Evolutionary conservation across 2,113 vertebrate species (phyloP).

Genomic region (Ranitomeya imitator): DNA sequence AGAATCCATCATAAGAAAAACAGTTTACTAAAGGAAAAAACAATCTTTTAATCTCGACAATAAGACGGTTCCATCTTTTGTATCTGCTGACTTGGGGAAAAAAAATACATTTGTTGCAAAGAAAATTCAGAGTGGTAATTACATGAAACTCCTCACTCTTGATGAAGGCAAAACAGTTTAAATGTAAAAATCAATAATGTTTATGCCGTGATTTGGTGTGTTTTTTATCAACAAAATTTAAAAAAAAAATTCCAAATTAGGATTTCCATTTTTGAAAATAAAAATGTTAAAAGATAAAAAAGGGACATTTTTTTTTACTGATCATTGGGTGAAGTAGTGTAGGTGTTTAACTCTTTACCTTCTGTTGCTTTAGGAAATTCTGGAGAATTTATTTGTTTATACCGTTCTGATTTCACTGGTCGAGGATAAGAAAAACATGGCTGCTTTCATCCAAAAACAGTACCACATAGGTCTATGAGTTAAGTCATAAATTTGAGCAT

Average conservation of each 20-base stretch:
- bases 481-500: not conserved
- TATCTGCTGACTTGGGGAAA: slow-evolving; percentile 79
- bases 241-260: slow-evolving; percentile 81
- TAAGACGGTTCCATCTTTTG: slow-evolving; percentile 75
- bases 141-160: slow-evolving; percentile 82
- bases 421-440: not conserved
- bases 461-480: not conserved
- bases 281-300: slow-evolving; percentile 50
- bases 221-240: slow-evolving; percentile 77
- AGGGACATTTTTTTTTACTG: not conserved
- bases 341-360: not conserved
- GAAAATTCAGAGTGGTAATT: slow-evolving; percentile 81
- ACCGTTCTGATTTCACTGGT: too few relatives aligned
- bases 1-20: slow-evolving; percentile 69
- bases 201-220: slow-evolving; percentile 74
- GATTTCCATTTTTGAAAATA: slow-evolving; percentile 65
- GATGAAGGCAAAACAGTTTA: slow-evolving; percentile 77
- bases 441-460: not conserved
- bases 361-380: not conserved
- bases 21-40: slow-evolving; percentile 64
- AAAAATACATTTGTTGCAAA: slow-evolving; percentile 75
- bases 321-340: not conserved
- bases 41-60: slow-evolving; percentile 78
- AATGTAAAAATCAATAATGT: slow-evolving; percentile 74
- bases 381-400: too few relatives aligned